phyloP scores from a whole-genome alignment of 2,888 invertebrate species.

The Leucophenga maculata region DNA sequence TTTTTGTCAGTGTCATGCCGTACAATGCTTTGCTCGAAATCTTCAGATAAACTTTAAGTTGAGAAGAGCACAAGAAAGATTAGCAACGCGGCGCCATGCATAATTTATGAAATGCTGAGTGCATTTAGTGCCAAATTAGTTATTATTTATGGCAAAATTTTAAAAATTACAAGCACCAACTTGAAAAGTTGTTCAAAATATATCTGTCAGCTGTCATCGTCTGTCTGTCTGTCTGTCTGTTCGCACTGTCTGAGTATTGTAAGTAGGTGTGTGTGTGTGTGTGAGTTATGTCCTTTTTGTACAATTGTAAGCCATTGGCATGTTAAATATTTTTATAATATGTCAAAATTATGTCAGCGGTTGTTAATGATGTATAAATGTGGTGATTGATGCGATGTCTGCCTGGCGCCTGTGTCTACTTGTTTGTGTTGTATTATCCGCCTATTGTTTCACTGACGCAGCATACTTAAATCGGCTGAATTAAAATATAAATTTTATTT shows the following conservation, averaged over 20 bases:
- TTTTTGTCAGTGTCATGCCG: neutral
- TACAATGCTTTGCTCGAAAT: neutral
- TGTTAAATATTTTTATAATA: slow-evolving; percentile 58
- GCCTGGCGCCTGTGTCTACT: slow-evolving; percentile 31
- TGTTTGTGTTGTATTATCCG: slow-evolving; percentile 16
- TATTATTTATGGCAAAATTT: neutral
- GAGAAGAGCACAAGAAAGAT: neutral
- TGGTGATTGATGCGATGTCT: slow-evolving; percentile 60
- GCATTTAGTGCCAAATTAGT: slow-evolving; percentile 10
- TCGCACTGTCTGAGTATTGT: neutral
- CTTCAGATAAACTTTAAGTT: neutral
- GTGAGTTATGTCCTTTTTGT: neutral
- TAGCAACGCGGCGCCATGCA: neutral
- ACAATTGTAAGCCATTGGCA: too few species aligned
- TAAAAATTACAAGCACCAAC: neutral
- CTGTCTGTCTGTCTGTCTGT: too few species aligned
- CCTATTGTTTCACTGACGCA: neutral
- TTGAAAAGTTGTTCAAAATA: neutral
- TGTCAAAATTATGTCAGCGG: slow-evolving; percentile 54
- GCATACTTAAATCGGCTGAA: too few species aligned
- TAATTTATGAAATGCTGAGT: slow-evolving; percentile 15
- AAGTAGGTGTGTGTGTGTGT: neutral
- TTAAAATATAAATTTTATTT: too few species aligned
- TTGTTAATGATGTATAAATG: slow-evolving; percentile 61
- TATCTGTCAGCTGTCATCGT: neutral